A percentile compares a stretch with the other conserved stretches of the same genome.
phyloP scores from a whole-genome alignment of 2,113 vertebrate species.

The human region DNA sequence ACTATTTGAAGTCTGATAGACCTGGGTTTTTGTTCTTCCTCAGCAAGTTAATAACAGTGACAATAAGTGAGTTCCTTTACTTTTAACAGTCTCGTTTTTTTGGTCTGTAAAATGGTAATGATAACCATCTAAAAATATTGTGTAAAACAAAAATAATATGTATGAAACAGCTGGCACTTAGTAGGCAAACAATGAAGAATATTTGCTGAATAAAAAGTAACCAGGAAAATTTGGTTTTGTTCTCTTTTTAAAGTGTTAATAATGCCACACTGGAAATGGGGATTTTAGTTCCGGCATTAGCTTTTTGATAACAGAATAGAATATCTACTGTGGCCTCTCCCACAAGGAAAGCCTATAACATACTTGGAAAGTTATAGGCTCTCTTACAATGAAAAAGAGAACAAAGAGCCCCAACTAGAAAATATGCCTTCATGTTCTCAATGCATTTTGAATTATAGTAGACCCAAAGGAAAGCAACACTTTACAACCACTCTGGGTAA shows the following conservation, averaged over 20 bases:
- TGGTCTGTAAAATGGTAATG: not conserved
- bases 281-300: not conserved
- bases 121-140: not conserved
- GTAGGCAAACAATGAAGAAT: not conserved
- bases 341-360: constrained; percentile 8
- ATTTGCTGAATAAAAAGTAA: not conserved
- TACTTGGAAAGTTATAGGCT: constrained; percentile 45
- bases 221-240: not conserved
- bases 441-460: constrained; percentile 51
- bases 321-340: not conserved
- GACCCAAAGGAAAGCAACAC: constrained; percentile 57
- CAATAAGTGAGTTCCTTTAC: not conserved
- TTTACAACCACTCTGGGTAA: constrained; percentile 52
- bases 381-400: constrained; percentile 14
- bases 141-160: not conserved
- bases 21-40: not conserved
- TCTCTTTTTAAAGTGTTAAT: not conserved
- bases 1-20: not conserved
- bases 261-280: not conserved
- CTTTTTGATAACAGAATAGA: constrained; percentile 31
- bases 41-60: not conserved
- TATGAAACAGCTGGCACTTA: not conserved
- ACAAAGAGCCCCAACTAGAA: constrained; percentile 38
- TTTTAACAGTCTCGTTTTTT: not conserved
- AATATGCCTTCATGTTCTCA: constrained; percentile 20